A percentile compares a stretch with the other conserved stretches of the same genome.
Conservation (phyloP, 2,888 invertebrate genomes). For the Scaptomyza flava region DNA sequence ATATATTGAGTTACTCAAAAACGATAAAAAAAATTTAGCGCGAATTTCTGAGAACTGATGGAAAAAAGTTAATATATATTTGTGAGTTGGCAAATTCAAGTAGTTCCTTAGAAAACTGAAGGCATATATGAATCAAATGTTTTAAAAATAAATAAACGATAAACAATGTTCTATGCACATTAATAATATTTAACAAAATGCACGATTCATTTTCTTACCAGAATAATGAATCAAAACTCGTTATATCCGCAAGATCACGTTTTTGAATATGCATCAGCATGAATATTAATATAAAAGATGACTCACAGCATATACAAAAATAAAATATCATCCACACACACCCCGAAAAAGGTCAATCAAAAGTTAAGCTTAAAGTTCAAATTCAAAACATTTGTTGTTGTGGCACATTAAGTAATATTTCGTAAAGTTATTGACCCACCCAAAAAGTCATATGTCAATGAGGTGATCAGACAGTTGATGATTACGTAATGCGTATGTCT, state of each 20-base stretch:
- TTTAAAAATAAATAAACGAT: neutral
- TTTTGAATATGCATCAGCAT: constrained; percentile 25
- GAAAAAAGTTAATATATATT: neutral
- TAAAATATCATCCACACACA: neutral
- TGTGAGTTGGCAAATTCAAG: neutral
- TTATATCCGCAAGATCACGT: neutral
- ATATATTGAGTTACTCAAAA: neutral
- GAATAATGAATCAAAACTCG: constrained; percentile 6
- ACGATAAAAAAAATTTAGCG: neutral
- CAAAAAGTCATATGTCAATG: constrained; percentile 49
- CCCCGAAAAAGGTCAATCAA: neutral
- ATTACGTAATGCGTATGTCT: constrained; percentile 52
- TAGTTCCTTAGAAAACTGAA: neutral
- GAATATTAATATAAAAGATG: neutral
- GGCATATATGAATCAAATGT: no score
- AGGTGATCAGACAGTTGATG: constrained; percentile 33
- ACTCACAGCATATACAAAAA: constrained; percentile 7
- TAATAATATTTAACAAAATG: neutral
- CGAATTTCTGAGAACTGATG: no score
- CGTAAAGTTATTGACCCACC: constrained; percentile 66
- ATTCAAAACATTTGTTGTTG: constrained; percentile 6
- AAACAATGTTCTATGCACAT: neutral
- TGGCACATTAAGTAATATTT: constrained; percentile 11
- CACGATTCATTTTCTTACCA: neutral
- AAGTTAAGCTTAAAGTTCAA: constrained; percentile 44